Conservation (phyloP, 2,888 invertebrate species). For the Teleogryllus oceanicus region DNA sequence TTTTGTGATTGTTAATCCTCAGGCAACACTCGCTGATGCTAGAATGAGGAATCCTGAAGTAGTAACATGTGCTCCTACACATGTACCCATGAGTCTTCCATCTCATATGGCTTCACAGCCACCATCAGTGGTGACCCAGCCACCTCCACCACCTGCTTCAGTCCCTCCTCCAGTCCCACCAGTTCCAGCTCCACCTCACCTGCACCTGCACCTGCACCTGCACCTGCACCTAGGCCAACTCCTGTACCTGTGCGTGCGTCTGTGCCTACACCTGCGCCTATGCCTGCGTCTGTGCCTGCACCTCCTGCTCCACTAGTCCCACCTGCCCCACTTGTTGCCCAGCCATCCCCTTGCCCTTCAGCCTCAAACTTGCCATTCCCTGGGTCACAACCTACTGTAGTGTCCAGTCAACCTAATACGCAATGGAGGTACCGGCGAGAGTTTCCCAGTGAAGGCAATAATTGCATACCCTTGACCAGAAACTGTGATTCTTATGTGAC, state of each 20-base stretch:
- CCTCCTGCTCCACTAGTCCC: conserved; percentile 25
- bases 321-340: conserved; percentile 24
- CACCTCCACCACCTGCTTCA: background rate
- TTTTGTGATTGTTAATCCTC: conserved; percentile 34
- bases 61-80: conserved; percentile 23
- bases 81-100: conserved; percentile 27
- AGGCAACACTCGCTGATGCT: conserved; percentile 28
- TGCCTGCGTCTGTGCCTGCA: conserved; percentile 21
- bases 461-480: background rate
- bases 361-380: conserved; percentile 8
- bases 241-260: conserved; percentile 20
- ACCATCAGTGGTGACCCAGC: conserved; percentile 22
- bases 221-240: background rate
- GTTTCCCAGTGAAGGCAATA: background rate
- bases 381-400: background rate
- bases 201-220: background rate
- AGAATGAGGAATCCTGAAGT: conserved; percentile 26
- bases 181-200: conserved; percentile 23
- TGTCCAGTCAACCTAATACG: background rate
- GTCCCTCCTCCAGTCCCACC: background rate
- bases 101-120: conserved; percentile 18
- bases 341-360: conserved; percentile 11
- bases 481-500: background rate
- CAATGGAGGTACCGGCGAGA: background rate
- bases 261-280: conserved; percentile 20